Conservation (phyloP, 2,113 vertebrate genomes). For the Malurus cyaneus region DNA sequence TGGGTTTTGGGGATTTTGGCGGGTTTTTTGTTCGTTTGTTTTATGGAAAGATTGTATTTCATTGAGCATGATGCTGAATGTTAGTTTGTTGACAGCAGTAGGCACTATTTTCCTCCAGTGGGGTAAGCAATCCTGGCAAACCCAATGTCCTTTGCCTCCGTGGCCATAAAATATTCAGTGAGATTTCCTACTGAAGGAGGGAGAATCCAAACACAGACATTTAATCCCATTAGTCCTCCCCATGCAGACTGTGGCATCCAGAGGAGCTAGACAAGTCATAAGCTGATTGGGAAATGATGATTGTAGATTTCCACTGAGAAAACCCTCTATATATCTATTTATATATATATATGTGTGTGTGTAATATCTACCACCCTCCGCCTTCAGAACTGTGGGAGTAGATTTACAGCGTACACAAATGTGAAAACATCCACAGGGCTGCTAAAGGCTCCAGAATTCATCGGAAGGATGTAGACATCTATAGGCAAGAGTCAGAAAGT, state of each 20-base stretch:
- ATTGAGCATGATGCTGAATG: background rate
- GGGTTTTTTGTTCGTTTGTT: background rate
- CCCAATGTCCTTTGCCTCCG: background rate
- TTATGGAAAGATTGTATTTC: background rate
- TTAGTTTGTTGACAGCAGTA: background rate
- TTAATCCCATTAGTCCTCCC: background rate
- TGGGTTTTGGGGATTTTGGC: rapidly evolving
- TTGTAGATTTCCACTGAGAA: background rate
- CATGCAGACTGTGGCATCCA: background rate
- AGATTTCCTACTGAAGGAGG: background rate
- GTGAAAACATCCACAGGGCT: background rate
- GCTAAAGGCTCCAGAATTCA: background rate
- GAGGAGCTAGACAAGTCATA: background rate
- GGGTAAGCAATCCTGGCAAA: background rate
- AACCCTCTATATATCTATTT: background rate
- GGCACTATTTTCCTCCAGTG: background rate
- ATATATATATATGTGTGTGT: rapidly evolving
- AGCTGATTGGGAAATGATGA: background rate
- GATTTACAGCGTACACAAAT: background rate
- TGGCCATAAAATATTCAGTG: background rate
- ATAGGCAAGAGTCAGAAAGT: background rate
- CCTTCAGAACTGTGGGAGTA: background rate
- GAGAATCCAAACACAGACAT: background rate
- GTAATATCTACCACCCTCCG: background rate
- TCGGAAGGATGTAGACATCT: background rate